Evolutionary conservation across 2,888 invertebrate species (phyloP), one percentile per base, ranked within the genome.

Genomic region (Willowsia nigromaculata): DNA sequence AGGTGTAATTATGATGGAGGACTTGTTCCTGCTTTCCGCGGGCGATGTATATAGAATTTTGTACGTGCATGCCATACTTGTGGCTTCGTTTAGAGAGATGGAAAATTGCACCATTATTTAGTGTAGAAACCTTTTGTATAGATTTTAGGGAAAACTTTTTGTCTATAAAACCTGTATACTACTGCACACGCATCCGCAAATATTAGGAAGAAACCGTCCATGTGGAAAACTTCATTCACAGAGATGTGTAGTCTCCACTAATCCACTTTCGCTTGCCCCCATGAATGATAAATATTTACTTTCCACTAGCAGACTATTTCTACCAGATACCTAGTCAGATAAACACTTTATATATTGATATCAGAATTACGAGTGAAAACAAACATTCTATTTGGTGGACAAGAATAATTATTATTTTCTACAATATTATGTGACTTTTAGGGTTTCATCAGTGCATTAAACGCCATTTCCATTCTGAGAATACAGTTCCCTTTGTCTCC

Each of bases 271-370:
- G 25, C 40, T 65, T 76, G 59, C 78, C 62, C 85, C 22, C 76
- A 76, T 78, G 62, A 85, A 85, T 74, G 85, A 76, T 78, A 85
- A 85, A 85, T 85, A 85, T 85, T 85, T 85, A 78, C 76, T 33
- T 85, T 85, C 50, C 85, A 37, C 85, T 85, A 76, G 74, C 22
- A 56, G 25, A 53, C 18, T 6, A n/a, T n/a, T 27, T 59, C 27
- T 59, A 59, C 25, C 59, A 27, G 13, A 50, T 40, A 40, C 40
- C n/a, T n/a, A 40, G 40, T 11, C 40, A 40, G 5, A 5, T 40
- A 65, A 65, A 22, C 37, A 68, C 13, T n/a, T n/a, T n/a, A n/a
- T n/a, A n/a, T n/a, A n/a, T n/a, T n/a, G n/a, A n/a, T n/a, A n/a
- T n/a, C n/a, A n/a, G n/a, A n/a, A n/a, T n/a, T n/a, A n/a, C n/a